Conservation (phyloP, 1,140 invertebrate genomes). For the Theocolax elegans region DNA sequence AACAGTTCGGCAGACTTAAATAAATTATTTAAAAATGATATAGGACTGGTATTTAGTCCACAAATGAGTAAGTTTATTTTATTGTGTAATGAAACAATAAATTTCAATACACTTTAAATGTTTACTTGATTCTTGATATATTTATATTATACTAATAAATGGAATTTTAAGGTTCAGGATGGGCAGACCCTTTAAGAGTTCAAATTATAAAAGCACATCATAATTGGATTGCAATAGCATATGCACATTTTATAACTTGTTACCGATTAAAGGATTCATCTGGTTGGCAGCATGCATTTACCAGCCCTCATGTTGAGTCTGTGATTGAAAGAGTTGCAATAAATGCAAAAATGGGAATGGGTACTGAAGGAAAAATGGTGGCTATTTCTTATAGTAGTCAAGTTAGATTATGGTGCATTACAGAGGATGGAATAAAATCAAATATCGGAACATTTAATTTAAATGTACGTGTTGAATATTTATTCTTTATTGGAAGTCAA, state of each 20-base stretch:
- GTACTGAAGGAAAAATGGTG: constrained; percentile 83
- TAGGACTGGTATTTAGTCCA: constrained; percentile 75
- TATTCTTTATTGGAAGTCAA: constrained; percentile 98
- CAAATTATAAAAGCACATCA: constrained; percentile 97
- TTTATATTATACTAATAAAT: too few species aligned
- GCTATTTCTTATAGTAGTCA: constrained; percentile 88
- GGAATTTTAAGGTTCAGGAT: constrained; percentile 69
- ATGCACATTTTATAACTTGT: constrained; percentile 94
- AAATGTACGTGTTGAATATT: constrained; percentile 91
- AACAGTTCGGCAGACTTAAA: constrained; percentile 84
- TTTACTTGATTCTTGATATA: too few species aligned
- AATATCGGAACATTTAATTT: constrained; percentile 93
- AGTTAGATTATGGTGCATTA: constrained; percentile 90
- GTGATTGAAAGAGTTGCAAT: constrained; percentile 93
- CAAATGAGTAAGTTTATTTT: constrained; percentile 67
- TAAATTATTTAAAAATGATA: constrained; percentile 78
- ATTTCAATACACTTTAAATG: too few species aligned
- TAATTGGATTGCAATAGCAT: constrained; percentile 97
- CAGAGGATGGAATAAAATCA: constrained; percentile 79
- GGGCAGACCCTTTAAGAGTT: constrained; percentile 87
- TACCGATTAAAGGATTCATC: constrained; percentile 95
- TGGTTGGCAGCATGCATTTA: constrained; percentile 96
- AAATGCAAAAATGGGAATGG: constrained; percentile 88
- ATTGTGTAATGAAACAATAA: constrained; percentile 11
- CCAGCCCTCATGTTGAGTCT: constrained; percentile 89